phyloP scores from a whole-genome alignment of 2,113 vertebrate species.

The Archilochus colubris region DNA sequence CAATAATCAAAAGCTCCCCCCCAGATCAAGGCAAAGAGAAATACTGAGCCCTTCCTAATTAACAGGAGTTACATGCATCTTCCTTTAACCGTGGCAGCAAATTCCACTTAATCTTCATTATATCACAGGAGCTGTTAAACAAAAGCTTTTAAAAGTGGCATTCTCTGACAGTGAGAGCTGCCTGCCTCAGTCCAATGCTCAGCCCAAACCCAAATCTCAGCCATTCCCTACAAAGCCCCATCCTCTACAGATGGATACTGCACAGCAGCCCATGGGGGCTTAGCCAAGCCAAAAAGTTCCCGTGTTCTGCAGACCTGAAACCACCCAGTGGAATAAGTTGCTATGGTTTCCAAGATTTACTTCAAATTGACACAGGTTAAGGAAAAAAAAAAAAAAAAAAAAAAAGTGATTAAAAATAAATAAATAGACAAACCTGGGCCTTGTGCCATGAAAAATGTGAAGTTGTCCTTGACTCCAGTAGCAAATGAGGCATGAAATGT shows the following conservation, averaged over 20 bases:
- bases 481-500: constrained; percentile 80
- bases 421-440: constrained; percentile 73
- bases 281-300: background rate
- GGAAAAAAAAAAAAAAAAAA: background rate
- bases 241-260: background rate
- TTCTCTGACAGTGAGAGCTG: background rate
- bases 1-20: background rate
- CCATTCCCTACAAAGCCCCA: rapidly evolving
- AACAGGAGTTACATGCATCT: background rate
- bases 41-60: background rate
- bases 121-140: background rate
- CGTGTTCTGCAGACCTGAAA: background rate
- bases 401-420: constrained; percentile 51
- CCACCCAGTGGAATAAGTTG: constrained; percentile 29
- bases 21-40: background rate
- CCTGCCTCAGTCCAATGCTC: background rate
- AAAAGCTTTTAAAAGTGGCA: background rate
- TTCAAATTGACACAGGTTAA: constrained; percentile 39
- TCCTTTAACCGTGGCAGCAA: background rate
- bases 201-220: background rate
- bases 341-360: constrained; percentile 57
- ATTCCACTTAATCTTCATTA: constrained; percentile 23
- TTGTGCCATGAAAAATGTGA: constrained; percentile 74
- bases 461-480: constrained; percentile 75
- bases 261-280: background rate